Base-by-base conservation (phyloP, 2,888 invertebrate genomes). In the Sinodicranocentrus sp. region DNA sequence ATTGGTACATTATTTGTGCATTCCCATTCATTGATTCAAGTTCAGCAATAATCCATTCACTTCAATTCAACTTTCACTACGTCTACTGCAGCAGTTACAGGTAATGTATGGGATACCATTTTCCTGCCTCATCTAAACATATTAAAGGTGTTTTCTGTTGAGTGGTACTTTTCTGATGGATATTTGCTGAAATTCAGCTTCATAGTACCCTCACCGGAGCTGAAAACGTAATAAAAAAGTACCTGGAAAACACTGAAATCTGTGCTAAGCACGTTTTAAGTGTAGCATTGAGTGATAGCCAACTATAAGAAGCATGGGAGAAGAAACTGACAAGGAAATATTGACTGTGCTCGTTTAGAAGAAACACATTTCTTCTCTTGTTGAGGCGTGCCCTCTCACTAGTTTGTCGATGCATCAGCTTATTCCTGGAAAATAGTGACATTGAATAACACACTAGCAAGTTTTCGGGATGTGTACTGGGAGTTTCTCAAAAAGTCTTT, bases 401-500 rank as follows among this genome's bases (percentile, higher is more conserved):
- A 3, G 23, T 19, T 21, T 39, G 39, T 57, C 19, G 8, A 21
- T 23, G 23, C 6, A 57, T 5, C 48, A 33, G 33, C 21, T 57
- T n/a, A n/a, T n/a, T n/a, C 5, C 6, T 19, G 57, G 48, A 5
- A 57, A 57, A 26, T 19, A 48, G 61, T 28, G 17, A 17, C 28
- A 61, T 61, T 61, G 26, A 26, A 28, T 3, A 28, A 28, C 26
- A 13, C 3, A 25, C 15, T 5, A 26, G 28, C 61, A 52, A 52
- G 52, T 52, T 52, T n/a, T 52, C 10, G 13, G 5, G n/a, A 26
- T 26, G 61, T 28, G 61, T n/a, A 15, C 25, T 26, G 26, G 61
- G 61, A 25, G 61, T 61, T 54, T 28, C n/a, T 25, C 28, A 61
- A 26, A 8, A 26, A 61, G 28, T 61, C 61, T 61, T 61, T 61